Conservation (phyloP, 1,140 invertebrate species). For the Hetaerina americana region DNA sequence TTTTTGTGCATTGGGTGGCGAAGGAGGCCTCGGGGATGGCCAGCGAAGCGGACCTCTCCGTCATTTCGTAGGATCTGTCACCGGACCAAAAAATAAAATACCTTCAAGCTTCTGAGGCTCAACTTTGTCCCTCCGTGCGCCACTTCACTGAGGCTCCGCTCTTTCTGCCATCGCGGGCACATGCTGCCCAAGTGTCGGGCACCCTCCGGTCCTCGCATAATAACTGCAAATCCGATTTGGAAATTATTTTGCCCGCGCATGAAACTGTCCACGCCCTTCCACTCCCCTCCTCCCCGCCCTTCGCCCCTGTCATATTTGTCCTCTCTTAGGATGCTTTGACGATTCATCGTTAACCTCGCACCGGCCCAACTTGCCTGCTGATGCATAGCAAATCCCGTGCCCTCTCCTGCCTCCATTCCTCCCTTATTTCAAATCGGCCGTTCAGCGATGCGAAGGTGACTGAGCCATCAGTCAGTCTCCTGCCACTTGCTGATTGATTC, state of each 20-base stretch:
- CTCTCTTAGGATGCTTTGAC: background rate
- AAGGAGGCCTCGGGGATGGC: too few relatives aligned
- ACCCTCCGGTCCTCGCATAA: background rate
- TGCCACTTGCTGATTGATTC: background rate
- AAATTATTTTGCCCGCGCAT: background rate
- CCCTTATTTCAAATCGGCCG: background rate
- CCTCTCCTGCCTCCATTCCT: background rate
- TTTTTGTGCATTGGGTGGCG: too few relatives aligned
- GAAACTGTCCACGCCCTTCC: background rate
- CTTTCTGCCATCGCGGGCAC: background rate
- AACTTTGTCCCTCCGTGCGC: too few relatives aligned
- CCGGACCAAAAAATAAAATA: background rate
- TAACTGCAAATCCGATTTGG: background rate
- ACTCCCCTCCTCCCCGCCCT: background rate
- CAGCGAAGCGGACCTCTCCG: background rate
- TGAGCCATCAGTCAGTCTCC: background rate
- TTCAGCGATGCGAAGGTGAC: background rate
- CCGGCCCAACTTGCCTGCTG: background rate
- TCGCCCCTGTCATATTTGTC: background rate
- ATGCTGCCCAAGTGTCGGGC: background rate
- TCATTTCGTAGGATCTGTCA: background rate
- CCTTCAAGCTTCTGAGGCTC: background rate
- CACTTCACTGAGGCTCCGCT: too few relatives aligned
- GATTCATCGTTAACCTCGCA: background rate
- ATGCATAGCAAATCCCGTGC: background rate